Percentiles rank a stretch among this genome's conserved stretches.
These are phyloP conservation scores for Micromys minutus DNA, from an alignment of 2,113 vertebrate species.

Conservation along the genomic window DNA sequence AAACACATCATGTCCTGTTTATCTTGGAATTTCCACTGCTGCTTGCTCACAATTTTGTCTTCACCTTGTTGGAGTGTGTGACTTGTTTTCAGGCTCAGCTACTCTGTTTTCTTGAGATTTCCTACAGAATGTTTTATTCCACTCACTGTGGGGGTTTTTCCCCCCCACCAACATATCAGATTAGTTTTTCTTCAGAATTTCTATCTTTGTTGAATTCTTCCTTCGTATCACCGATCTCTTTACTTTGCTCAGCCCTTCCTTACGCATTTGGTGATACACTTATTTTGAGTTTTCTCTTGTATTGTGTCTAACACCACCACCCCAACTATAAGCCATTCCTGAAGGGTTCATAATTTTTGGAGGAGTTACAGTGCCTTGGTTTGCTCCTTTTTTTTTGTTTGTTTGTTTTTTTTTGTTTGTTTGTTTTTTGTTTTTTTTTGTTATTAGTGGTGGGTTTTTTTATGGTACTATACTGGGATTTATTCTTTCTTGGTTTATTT, in stretches of 20 bases:
- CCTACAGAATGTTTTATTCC: not conserved
- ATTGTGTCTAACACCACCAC: not conserved
- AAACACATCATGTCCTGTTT: not conserved
- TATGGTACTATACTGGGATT: not conserved
- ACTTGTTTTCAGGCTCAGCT: not conserved
- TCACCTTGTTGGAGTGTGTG: not conserved
- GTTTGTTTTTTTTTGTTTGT: not conserved
- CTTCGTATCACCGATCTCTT: not conserved
- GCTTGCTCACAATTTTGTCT: not conserved
- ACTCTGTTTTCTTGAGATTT: not conserved
- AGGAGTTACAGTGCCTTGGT: not conserved
- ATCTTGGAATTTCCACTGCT: not conserved
- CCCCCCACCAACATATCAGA: not conserved
- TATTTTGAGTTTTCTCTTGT: not conserved
- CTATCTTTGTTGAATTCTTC: not conserved
- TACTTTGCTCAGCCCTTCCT: not conserved
- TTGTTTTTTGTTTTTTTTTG: too few relatives aligned
- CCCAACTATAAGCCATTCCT: not conserved
- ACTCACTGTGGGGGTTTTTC: not conserved
- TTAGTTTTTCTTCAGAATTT: not conserved
- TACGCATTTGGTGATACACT: not conserved
- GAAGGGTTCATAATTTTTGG: not conserved
- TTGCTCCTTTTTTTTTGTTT: not conserved
- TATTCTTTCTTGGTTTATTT: not conserved
- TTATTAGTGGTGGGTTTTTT: not conserved